These are phyloP conservation scores for Aratinga solstitialis DNA, from an alignment of 2,797 vertebrate species.

Conservation along the genomic window DNA sequence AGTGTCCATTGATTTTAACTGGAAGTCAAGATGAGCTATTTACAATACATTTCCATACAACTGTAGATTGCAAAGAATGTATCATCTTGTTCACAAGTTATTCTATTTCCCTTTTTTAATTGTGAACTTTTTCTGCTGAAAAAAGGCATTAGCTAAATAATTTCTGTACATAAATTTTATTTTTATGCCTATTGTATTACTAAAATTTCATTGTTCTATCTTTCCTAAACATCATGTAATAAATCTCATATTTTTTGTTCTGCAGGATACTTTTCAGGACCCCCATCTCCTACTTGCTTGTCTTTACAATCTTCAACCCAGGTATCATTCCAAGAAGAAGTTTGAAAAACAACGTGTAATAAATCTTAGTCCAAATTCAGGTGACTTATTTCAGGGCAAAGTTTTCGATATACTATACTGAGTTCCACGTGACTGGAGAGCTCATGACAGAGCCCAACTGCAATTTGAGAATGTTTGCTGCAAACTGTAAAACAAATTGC, in stretches of 20 bases:
- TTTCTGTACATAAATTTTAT: background rate
- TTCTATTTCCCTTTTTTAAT: background rate
- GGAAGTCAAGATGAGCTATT: background rate
- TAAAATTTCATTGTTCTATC: conserved; percentile 29
- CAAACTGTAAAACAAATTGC: background rate
- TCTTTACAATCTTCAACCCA: background rate
- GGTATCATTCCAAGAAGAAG: background rate
- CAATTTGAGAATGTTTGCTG: background rate
- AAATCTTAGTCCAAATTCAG: background rate
- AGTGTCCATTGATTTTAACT: background rate
- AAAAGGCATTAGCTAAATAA: background rate
- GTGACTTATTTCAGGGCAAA: background rate
- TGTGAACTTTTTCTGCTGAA: background rate
- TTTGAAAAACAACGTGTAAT: background rate
- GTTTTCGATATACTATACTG: background rate
- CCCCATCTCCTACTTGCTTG: background rate
- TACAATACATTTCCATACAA: background rate
- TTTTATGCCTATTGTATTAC: background rate
- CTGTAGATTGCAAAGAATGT: background rate
- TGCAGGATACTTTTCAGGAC: background rate
- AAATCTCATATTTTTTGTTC: background rate
- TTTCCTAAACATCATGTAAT: conserved; percentile 22
- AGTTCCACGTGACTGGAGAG: background rate
- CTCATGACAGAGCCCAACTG: background rate
- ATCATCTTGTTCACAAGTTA: background rate